Evolutionary conservation across 1,140 invertebrate genomes (phyloP).

Genomic region (Glomeris maerens): DNA sequence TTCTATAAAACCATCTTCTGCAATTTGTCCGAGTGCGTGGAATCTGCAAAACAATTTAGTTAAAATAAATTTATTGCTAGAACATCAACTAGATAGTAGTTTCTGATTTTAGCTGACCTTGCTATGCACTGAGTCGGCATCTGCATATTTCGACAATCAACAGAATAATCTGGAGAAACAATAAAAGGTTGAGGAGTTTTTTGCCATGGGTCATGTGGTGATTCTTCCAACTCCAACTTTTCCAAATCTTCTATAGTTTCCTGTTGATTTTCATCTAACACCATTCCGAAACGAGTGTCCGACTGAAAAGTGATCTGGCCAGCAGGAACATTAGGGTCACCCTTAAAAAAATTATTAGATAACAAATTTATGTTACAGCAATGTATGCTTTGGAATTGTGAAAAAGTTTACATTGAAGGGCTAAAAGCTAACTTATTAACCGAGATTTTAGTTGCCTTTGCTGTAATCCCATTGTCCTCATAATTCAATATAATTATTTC

Average conservation of each 20-base stretch:
- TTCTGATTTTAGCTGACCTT: no score
- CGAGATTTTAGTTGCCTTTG: slow-evolving; percentile 14
- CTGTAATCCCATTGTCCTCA: slow-evolving; percentile 6
- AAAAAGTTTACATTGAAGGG: no score
- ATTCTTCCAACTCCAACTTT: slow-evolving; percentile 16
- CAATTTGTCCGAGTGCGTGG: slow-evolving; percentile 22
- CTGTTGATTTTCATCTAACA: slow-evolving; percentile 21
- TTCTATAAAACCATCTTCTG: slow-evolving; percentile 21
- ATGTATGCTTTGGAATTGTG: no score
- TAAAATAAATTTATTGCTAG: no score
- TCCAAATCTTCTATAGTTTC: slow-evolving; percentile 12
- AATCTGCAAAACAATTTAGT: slow-evolving; percentile 23
- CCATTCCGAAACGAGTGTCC: slow-evolving; percentile 21
- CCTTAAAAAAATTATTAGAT: slow-evolving; percentile 22
- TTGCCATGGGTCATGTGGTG: slow-evolving; percentile 2
- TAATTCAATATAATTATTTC: slow-evolving; percentile 17
- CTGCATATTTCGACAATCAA: slow-evolving; percentile 6
- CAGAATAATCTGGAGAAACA: slow-evolving; percentile 15
- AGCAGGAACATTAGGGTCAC: slow-evolving; percentile 27
- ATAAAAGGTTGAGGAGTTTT: slow-evolving; percentile 18
- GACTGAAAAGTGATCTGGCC: slow-evolving; percentile 21
- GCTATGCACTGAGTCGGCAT: slow-evolving; percentile 12
- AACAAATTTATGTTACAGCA: no score
- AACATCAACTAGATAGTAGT: no score
- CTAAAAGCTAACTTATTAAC: no score